Evolutionary conservation across 2,113 vertebrate species (phyloP), one percentile per base, ranked within the genome.

Genomic region (Rutilus rutilus): DNA sequence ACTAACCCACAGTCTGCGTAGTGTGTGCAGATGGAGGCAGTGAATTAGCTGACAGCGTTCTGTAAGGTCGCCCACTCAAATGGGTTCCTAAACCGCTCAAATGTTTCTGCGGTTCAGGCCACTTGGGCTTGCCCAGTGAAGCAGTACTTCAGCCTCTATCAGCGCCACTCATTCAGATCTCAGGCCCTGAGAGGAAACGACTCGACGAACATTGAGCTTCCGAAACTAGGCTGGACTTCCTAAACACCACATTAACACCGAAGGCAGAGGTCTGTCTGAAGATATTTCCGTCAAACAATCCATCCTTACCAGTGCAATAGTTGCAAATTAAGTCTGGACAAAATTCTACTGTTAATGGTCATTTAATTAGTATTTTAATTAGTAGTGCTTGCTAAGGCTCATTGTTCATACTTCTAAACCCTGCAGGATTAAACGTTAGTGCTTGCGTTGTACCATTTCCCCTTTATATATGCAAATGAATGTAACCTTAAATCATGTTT

Each of bases 41-140:
- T 89, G 89, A 92, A 92, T 92, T 92, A 93, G 90, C 90, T 87
- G 92, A 92, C 90, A 90, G 92, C 86, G 79, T 91, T 86, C 90
- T 90, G 91, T 92, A 90, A 92, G 91, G 78, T 88, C 87, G 85
- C 90, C 85, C 87, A 88, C 90, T 93, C 92, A 93, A 92, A 92
- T 90, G 67, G 85, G 86, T 88, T 84, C 91, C 90, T 87, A 88
- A 87, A 82, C 88, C 81, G 86, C 83, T 92, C 75, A 88, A 91
- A 93, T 92, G 92, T 92, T 91, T 92, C 92, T 90, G 91, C 90
- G 84, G 91, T 87, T 87, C 36, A 36, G 87, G 87, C 62, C 84
- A 86, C 91, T 88, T 79, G 60, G 86, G 77, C 71, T 86, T 65
- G 52, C 36, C 60, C 67, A 62, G 90, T 94, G 93, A 94, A 93